These are phyloP conservation scores for Dromas ardeola DNA, from an alignment of 2,113 vertebrate genomes.

Conservation along the genomic window DNA sequence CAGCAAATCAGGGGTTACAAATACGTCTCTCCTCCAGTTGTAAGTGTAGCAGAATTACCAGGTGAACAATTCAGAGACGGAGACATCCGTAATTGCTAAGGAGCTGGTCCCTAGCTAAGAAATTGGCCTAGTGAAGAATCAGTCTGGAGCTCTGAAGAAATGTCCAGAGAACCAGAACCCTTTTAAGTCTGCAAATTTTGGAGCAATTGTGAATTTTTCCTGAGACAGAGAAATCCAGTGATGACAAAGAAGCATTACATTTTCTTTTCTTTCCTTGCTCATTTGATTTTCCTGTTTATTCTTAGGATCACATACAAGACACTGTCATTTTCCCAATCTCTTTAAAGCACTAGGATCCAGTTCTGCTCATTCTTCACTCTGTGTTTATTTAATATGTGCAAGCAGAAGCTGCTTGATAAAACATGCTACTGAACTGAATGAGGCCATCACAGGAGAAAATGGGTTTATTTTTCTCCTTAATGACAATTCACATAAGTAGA, in stretches of 20 bases:
- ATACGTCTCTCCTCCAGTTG: not conserved
- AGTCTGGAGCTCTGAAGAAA: not conserved
- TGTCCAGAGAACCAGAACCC: not conserved
- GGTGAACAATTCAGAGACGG: not conserved
- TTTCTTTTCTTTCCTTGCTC: not conserved
- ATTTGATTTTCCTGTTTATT: not conserved
- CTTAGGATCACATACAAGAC: not conserved
- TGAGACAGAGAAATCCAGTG: not conserved
- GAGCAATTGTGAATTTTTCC: not conserved
- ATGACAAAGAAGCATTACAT: not conserved
- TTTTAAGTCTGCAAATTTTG: not conserved
- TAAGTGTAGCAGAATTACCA: not conserved
- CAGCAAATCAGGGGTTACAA: not conserved
- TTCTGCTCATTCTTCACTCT: slow-evolving; percentile 14
- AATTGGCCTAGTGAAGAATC: not conserved
- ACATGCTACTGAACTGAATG: not conserved
- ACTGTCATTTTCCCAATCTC: not conserved
- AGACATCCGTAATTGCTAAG: not conserved
- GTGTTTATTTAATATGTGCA: slow-evolving; percentile 15
- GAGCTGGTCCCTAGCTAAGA: not conserved
- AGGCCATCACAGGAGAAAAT: slow-evolving; percentile 8
- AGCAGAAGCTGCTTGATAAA: slow-evolving; percentile 16
- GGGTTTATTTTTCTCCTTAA: slow-evolving; percentile 37
- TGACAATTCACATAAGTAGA: not conserved
- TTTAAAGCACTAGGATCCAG: not conserved